Percentiles rank a stretch among this genome's conserved stretches.
phyloP scores from a whole-genome alignment of 53 echinoderm and acorn worm genomes.

The Zoroaster sp. region DNA sequence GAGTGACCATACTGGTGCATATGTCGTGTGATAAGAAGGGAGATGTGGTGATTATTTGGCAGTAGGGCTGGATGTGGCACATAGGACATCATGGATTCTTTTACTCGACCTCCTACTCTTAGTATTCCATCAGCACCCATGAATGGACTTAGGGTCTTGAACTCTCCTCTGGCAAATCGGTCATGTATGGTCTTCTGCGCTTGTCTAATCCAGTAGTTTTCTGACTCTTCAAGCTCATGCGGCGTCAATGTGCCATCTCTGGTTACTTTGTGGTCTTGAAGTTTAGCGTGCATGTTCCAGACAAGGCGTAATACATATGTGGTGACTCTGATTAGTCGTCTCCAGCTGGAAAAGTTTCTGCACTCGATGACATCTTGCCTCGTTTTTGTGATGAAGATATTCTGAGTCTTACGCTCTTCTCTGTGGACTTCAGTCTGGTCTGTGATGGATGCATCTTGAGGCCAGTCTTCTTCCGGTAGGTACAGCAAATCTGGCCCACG shows the following conservation, averaged over 20 bases:
- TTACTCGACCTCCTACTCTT: conserved; percentile 17
- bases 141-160: conserved; percentile 42
- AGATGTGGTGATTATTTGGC: conserved; percentile 39
- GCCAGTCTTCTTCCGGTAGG: too few species aligned
- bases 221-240: not conserved
- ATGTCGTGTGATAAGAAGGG: conserved; percentile 43
- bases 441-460: not conserved
- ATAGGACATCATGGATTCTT: conserved; percentile 39
- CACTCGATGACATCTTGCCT: conserved; percentile 9
- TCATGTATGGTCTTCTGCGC: conserved; percentile 20
- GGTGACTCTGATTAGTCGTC: conserved; percentile 41
- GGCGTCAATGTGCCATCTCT: not conserved
- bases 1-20: conserved; percentile 46
- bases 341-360: conserved; percentile 38
- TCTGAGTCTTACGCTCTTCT: not conserved
- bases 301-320: conserved; percentile 54
- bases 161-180: not conserved
- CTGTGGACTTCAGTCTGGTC: not conserved
- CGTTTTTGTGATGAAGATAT: not conserved
- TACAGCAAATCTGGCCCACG: too few species aligned
- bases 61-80: conserved; percentile 60
- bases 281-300: not conserved
- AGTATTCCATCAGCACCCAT: not conserved
- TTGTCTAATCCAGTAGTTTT: not conserved
- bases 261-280: not conserved